Evolutionary conservation across 2,888 invertebrate genomes (phyloP).

Genomic region (Pseudoips prasinana): DNA sequence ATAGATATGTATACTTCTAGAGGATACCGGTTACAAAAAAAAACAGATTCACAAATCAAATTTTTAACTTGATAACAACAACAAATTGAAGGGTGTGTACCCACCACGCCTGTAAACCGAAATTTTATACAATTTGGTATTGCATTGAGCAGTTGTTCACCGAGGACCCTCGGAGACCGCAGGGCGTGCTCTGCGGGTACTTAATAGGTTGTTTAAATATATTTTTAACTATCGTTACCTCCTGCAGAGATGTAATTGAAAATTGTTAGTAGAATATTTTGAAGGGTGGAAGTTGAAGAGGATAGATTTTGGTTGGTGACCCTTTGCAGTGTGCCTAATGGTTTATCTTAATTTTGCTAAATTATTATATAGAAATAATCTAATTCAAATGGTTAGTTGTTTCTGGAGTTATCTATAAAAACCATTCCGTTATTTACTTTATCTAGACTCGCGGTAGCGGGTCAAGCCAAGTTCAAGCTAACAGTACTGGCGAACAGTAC

Average conservation of each 20-base stretch:
- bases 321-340: too few relatives aligned
- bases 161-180: conserved; percentile 52
- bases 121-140: conserved; percentile 38
- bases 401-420: too few relatives aligned
- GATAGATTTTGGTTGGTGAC: too few relatives aligned
- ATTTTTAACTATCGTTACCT: conserved; percentile 35
- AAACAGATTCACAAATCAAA: conserved; percentile 20
- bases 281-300: conserved; percentile 8
- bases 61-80: conserved; percentile 30
- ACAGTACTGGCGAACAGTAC: too few relatives aligned
- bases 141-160: conserved; percentile 49
- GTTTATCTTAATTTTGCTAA: too few relatives aligned
- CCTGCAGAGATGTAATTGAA: conserved; percentile 41
- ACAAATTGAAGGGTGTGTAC: conserved; percentile 29
- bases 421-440: too few relatives aligned
- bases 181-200: conserved; percentile 69
- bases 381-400: too few relatives aligned
- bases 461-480: too few relatives aligned
- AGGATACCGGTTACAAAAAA: too few relatives aligned
- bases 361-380: too few relatives aligned
- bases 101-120: conserved; percentile 39
- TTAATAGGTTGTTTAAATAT: conserved; percentile 50
- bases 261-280: conserved; percentile 19
- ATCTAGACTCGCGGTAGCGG: too few relatives aligned
- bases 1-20: too few relatives aligned